Base-by-base conservation (phyloP, 2,888 invertebrate genomes). In the Acanthococcus lagerstroemiae region DNA sequence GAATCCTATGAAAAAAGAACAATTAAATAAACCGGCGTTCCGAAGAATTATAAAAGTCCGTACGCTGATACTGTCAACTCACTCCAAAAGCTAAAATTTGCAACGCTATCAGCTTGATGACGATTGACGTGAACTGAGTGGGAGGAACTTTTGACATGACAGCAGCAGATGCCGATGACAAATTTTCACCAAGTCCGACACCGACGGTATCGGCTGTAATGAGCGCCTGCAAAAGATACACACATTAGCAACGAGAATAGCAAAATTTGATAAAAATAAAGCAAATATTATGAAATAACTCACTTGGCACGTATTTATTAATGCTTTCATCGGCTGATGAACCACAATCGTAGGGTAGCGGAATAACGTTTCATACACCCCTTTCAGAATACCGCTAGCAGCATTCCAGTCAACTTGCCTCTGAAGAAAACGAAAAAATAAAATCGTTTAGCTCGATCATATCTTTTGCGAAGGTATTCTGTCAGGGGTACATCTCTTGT, bases 341-440 rank as follows among this genome's bases (percentile, higher is more conserved):
- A 97, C 95, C 73, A 96, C 90, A 65, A 99, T 92, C 76, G 94
- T 97, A 0, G 95, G 93, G 77, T 93, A 95, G 69, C 89, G 86
- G 67, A 88, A 83, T 76, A 97, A 84, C 0, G 97, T 96, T 75
- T 94, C 90, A 75, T 96, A 95, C 19, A 96, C 86, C 55, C 95
- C 97, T 79, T 91, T 93, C 1, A 99, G 79, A 57, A 99, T 80
- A 21, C 90, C 90, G 54, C 94, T 91, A 0, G 97, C 95, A 0
- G 97, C 95, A 74, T 93, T 91, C 97, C 97, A 99, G 74, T 97
- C 95, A 3, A 65, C 55, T 46, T 55, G 55, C 24, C 65, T 55
- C 55, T 56, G 22, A 3, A 65, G 26, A 24, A 15, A 45, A 60
- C 1, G 3, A 24, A 55, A 37, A n/a, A 37, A 37, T n/a, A 37